Evolutionary conservation across 2,113 vertebrate species (phyloP).

Genomic region (Lathamus discolor): DNA sequence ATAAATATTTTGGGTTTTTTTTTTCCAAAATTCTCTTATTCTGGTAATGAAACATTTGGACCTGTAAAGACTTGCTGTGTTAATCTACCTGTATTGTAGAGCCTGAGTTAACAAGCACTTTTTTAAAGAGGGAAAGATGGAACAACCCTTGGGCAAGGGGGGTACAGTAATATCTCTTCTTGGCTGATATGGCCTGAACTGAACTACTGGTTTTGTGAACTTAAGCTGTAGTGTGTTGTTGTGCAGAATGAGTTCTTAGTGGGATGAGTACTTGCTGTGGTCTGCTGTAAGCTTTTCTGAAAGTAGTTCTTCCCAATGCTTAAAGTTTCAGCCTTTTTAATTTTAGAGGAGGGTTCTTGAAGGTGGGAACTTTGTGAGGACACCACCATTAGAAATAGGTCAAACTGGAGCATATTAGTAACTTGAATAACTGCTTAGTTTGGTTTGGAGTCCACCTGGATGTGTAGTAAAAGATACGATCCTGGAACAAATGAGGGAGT

Average conservation of each 20-base stretch:
- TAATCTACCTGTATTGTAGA: background rate
- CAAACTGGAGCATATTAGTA: background rate
- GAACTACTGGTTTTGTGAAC: background rate
- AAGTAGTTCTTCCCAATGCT: background rate
- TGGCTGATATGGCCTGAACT: background rate
- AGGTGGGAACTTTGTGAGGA: background rate
- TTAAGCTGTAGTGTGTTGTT: background rate
- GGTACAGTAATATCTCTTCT: background rate
- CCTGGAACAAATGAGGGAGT: background rate
- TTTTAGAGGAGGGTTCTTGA: background rate
- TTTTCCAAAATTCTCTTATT: background rate
- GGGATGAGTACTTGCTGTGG: background rate
- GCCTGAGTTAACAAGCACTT: background rate
- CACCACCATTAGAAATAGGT: fast-evolving
- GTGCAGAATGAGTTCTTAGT: background rate
- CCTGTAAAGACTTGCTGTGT: background rate
- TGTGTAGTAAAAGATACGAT: background rate
- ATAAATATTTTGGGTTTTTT: background rate
- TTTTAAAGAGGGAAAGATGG: background rate
- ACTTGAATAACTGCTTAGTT: background rate
- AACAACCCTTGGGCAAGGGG: background rate
- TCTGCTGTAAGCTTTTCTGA: background rate
- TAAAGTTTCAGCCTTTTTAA: background rate
- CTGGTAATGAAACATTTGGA: background rate
- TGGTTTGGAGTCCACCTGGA: background rate